Evolutionary conservation across 2,113 vertebrate species (phyloP).

Genomic region (Bostrychus sinensis): DNA sequence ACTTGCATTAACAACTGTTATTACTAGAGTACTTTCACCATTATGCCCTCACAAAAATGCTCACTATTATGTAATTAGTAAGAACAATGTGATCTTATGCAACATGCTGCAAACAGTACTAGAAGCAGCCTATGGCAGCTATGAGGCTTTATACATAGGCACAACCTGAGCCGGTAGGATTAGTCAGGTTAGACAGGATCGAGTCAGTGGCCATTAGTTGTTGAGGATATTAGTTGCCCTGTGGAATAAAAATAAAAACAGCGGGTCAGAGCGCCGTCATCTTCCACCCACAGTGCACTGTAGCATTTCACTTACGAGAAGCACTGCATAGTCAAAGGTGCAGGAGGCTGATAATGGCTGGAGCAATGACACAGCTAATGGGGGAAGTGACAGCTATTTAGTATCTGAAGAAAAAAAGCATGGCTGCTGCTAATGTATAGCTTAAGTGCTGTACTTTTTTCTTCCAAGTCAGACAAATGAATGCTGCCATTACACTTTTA

Average conservation of each 20-base stretch:
- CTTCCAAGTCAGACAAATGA: neutral
- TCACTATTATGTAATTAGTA: neutral
- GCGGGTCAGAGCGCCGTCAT: neutral
- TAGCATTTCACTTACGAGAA: neutral
- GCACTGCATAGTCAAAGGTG: neutral
- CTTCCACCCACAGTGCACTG: neutral
- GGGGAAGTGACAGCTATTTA: conserved; percentile 11
- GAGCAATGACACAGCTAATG: neutral
- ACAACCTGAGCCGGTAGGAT: conserved; percentile 29
- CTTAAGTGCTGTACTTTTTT: neutral
- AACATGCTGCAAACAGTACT: conserved; percentile 1
- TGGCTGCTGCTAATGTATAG: neutral
- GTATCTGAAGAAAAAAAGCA: conserved; percentile 2
- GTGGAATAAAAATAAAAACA: neutral
- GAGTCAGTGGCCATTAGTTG: conserved; percentile 42
- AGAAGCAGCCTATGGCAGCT: conserved; percentile 1
- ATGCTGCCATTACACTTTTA: too few species aligned
- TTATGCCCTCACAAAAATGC: neutral
- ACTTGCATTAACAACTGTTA: too few species aligned
- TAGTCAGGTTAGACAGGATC: conserved; percentile 34
- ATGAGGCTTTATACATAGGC: conserved; percentile 22
- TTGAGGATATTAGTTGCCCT: neutral
- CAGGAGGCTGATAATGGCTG: neutral
- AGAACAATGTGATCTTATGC: neutral
- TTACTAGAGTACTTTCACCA: too few species aligned